These are phyloP conservation scores for Pachyramphus minor DNA, from an alignment of 2,113 vertebrate genomes.

Conservation along the genomic window DNA sequence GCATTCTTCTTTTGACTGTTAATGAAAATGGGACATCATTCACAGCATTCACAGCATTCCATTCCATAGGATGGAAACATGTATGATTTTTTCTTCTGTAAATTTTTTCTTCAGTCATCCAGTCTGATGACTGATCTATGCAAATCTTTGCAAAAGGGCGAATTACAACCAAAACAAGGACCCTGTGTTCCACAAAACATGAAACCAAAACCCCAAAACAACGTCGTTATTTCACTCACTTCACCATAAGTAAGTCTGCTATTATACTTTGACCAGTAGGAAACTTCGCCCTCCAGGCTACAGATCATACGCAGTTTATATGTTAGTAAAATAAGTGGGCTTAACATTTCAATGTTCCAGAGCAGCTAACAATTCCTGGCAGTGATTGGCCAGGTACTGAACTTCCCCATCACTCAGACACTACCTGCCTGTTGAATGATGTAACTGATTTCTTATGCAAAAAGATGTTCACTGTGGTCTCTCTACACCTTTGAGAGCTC, in stretches of 20 bases:
- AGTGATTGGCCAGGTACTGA: neutral
- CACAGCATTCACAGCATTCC: too few species aligned
- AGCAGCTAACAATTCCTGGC: neutral
- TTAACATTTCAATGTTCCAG: neutral
- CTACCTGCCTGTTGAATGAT: neutral
- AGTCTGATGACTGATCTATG: neutral
- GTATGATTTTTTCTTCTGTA: neutral
- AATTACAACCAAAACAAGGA: neutral
- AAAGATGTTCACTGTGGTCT: rapidly evolving
- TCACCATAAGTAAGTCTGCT: neutral
- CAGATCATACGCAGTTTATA: neutral
- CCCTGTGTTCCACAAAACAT: neutral
- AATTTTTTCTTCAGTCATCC: neutral
- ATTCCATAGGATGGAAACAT: neutral
- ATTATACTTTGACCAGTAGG: neutral
- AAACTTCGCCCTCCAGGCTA: neutral
- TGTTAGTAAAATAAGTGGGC: neutral
- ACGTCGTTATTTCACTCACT: neutral
- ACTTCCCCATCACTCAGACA: neutral
- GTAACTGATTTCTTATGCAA: neutral
- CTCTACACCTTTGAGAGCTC: neutral
- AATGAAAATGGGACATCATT: neutral
- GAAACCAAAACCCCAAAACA: neutral
- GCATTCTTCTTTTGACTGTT: neutral
- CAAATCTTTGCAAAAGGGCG: neutral